Evolutionary conservation across 2,113 vertebrate genomes (phyloP).

Genomic region (Pteropus alecto): DNA sequence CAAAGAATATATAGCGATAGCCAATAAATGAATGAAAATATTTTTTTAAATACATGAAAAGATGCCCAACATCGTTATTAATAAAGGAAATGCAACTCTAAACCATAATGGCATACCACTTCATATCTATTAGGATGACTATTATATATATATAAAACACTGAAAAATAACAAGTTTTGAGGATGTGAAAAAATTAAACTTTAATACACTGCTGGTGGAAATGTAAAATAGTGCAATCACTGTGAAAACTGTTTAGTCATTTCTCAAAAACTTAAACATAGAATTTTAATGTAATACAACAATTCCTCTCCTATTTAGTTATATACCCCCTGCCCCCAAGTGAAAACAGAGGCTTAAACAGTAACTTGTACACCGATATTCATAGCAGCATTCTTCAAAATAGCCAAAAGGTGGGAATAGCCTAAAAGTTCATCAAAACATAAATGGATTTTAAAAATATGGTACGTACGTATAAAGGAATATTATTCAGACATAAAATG

Average conservation of each 20-base stretch:
- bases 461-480: accelerated
- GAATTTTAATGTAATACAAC: not conserved
- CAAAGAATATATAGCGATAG: not conserved
- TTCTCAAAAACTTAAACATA: not conserved
- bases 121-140: not conserved
- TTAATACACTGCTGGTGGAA: not conserved
- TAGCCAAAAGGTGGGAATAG: not conserved
- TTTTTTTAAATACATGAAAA: not conserved
- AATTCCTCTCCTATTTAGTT: not conserved
- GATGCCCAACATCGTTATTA: not conserved
- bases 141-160: not conserved
- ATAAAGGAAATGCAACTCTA: not conserved
- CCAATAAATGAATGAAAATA: not conserved
- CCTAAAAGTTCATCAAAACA: not conserved
- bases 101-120: not conserved
- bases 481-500: not conserved
- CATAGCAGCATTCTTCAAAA: not conserved
- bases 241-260: not conserved
- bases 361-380: not conserved
- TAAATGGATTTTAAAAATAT: not conserved
- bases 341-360: not conserved
- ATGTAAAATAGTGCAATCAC: not conserved
- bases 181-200: not conserved
- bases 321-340: not conserved
- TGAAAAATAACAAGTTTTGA: not conserved